phyloP scores from a whole-genome alignment of 2,797 vertebrate species.

The Characodon lateralis region DNA sequence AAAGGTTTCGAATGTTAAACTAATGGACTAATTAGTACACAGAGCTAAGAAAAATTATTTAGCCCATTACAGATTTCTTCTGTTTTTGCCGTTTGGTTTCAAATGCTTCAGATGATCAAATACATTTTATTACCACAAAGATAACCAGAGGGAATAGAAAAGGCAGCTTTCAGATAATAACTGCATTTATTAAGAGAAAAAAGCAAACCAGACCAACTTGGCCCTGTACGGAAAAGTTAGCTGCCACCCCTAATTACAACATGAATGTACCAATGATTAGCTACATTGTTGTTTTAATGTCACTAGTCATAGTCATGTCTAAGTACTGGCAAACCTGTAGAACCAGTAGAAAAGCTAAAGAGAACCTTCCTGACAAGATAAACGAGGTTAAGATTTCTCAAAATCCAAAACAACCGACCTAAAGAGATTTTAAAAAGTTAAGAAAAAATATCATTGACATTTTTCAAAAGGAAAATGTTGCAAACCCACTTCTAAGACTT shows the following conservation, averaged over 20 bases:
- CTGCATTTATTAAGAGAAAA: not conserved
- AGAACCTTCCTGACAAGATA: not conserved
- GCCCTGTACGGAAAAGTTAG: not conserved
- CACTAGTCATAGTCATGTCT: not conserved
- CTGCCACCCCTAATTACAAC: not conserved
- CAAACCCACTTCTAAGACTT: no score
- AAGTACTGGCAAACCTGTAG: not conserved
- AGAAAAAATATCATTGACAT: no score
- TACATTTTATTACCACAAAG: not conserved
- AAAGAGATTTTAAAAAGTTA: not conserved
- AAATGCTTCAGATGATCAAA: not conserved
- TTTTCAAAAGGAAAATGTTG: no score
- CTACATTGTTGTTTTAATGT: not conserved
- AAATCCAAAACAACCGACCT: not conserved
- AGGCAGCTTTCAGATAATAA: not conserved
- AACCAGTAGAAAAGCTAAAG: not conserved
- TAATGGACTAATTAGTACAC: not conserved
- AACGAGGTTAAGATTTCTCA: no score
- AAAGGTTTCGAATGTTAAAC: not conserved
- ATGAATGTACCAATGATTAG: not conserved
- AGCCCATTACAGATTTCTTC: not conserved
- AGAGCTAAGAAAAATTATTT: not conserved
- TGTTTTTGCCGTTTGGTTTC: not conserved
- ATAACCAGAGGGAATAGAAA: not conserved
- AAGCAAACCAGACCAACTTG: not conserved